These are phyloP conservation scores for Asarcornis scutulata DNA, from an alignment of 2,113 vertebrate species.

Conservation along the genomic window DNA sequence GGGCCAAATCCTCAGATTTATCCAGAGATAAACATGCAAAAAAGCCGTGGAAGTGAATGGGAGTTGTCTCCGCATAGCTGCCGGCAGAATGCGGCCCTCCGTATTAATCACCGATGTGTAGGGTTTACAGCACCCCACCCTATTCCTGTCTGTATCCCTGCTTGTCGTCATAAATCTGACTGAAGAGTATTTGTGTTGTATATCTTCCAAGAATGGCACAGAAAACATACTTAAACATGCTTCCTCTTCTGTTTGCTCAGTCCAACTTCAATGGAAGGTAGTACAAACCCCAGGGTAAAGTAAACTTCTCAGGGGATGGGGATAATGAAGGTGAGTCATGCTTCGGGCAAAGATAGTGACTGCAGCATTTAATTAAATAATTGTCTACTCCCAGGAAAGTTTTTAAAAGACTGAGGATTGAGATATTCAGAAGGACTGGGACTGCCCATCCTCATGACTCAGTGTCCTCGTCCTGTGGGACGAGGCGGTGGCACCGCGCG, in stretches of 20 bases:
- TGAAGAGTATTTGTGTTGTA: conserved; percentile 77
- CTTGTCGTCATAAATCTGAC: conserved; percentile 77
- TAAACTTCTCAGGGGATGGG: conserved; percentile 70
- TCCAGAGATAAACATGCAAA: neutral
- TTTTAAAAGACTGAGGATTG: neutral
- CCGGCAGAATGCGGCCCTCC: conserved; percentile 29
- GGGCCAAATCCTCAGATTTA: conserved; percentile 21
- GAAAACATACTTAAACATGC: conserved; percentile 73
- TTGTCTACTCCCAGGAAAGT: conserved; percentile 11
- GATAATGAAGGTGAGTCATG: conserved; percentile 50
- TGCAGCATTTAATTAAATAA: conserved; percentile 42
- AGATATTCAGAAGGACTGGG: conserved; percentile 39
- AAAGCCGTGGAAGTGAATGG: conserved; percentile 39
- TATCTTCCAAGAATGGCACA: conserved; percentile 75
- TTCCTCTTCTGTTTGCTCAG: conserved; percentile 74
- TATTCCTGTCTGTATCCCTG: conserved; percentile 75
- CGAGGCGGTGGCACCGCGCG: fast-evolving
- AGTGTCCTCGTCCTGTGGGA: neutral
- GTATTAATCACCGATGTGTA: conserved; percentile 55
- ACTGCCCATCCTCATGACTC: neutral
- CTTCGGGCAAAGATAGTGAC: neutral
- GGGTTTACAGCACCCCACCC: conserved; percentile 75
- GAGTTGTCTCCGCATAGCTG: conserved; percentile 46
- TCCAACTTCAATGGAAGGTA: conserved; percentile 59
- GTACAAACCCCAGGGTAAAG: conserved; percentile 75